phyloP scores from a whole-genome alignment of 1,140 invertebrate genomes.

The Leptopilina boulardi region DNA sequence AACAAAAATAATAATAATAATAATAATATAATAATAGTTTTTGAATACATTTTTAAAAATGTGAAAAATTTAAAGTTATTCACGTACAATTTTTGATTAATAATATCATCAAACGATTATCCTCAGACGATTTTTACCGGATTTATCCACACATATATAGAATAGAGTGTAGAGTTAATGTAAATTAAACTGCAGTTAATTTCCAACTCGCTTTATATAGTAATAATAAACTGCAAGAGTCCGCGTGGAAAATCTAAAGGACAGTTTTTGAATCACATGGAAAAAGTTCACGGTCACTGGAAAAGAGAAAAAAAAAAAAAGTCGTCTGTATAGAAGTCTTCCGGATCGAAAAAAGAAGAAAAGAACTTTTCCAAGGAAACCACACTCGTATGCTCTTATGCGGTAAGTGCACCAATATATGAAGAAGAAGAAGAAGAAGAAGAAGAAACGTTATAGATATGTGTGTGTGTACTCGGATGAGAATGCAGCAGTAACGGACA shows the following conservation, averaged over 20 bases:
- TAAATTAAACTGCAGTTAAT: too few relatives aligned
- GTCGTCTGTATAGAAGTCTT: not conserved
- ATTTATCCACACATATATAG: not conserved
- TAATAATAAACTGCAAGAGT: not conserved
- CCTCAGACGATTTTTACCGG: too few relatives aligned
- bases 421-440: not conserved
- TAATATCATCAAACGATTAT: too few relatives aligned
- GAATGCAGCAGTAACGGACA: conserved; percentile 45
- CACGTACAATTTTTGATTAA: too few relatives aligned
- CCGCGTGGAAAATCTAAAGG: not conserved
- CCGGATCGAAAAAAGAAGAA: not conserved
- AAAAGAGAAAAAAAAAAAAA: conserved; percentile 2
- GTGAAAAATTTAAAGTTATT: too few relatives aligned
- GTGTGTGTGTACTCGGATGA: not conserved
- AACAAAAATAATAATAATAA: too few relatives aligned
- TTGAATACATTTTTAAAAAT: too few relatives aligned
- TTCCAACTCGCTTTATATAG: too few relatives aligned
- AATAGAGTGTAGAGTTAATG: too few relatives aligned
- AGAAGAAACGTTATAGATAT: not conserved
- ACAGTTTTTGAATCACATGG: not conserved
- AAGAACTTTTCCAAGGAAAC: conserved; percentile 18
- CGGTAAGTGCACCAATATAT: conserved; percentile 18
- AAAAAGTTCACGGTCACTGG: conserved; percentile 18
- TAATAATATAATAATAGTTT: too few relatives aligned
- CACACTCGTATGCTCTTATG: conserved; percentile 22